phyloP scores from a whole-genome alignment of 2,888 invertebrate species.

The Exocentrus adspersus region DNA sequence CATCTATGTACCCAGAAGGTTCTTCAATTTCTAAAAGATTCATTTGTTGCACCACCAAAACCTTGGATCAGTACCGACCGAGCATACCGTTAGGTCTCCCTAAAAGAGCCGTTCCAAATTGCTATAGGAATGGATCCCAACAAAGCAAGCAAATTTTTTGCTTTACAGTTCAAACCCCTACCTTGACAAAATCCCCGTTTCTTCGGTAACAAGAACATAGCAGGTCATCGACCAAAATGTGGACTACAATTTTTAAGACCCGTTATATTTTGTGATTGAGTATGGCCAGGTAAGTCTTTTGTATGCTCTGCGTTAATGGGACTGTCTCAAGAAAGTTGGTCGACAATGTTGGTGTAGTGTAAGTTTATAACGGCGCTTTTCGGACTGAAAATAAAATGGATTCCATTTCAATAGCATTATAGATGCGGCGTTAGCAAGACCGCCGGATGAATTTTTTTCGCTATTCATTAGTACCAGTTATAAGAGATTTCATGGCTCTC shows the following conservation, averaged over 20 bases:
- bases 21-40: too few species aligned
- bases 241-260: slow-evolving; percentile 58
- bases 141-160: slow-evolving; percentile 5
- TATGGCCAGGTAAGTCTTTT: slow-evolving; percentile 43
- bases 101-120: not conserved
- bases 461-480: slow-evolving; percentile 35
- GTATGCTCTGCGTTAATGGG: slow-evolving; percentile 9
- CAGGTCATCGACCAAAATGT: slow-evolving; percentile 60
- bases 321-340: slow-evolving; percentile 12
- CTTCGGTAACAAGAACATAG: slow-evolving; percentile 27
- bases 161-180: not conserved
- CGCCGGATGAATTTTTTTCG: slow-evolving; percentile 9
- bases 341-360: slow-evolving; percentile 41
- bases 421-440: slow-evolving; percentile 13
- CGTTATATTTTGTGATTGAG: slow-evolving; percentile 58
- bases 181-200: slow-evolving; percentile 44
- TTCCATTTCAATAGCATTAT: slow-evolving; percentile 53
- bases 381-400: slow-evolving; percentile 59
- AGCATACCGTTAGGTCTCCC: not conserved
- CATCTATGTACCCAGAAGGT: too few species aligned
- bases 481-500: slow-evolving; percentile 36
- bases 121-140: not conserved
- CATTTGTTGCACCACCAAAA: too few species aligned
- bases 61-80: too few species aligned
- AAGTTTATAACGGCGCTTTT: slow-evolving; percentile 50